phyloP scores from a whole-genome alignment of 1,140 invertebrate species.

The Pomacea maculata region DNA sequence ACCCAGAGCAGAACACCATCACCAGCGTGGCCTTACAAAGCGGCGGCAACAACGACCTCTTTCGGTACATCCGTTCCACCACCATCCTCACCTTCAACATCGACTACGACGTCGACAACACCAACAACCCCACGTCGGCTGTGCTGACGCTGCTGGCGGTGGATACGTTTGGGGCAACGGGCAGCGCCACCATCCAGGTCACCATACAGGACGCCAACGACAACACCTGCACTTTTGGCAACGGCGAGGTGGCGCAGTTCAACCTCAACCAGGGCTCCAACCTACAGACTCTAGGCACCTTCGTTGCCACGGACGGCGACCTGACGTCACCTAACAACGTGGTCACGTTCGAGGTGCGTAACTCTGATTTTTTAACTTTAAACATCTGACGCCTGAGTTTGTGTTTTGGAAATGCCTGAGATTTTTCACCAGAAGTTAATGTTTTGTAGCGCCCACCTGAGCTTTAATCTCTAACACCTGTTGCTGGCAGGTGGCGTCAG shows the following conservation, averaged over 20 bases:
- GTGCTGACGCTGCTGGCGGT: slow-evolving; percentile 26
- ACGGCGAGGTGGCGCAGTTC: slow-evolving; percentile 6
- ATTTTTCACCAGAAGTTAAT: no score
- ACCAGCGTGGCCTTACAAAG: slow-evolving; percentile 9
- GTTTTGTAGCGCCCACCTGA: no score
- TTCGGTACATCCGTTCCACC: slow-evolving; percentile 9
- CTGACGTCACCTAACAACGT: slow-evolving; percentile 33
- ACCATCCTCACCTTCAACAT: slow-evolving; percentile 29
- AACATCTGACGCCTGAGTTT: no score
- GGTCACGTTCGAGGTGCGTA: neutral
- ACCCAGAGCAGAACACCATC: slow-evolving; percentile 30
- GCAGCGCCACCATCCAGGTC: slow-evolving; percentile 19
- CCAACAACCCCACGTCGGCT: slow-evolving; percentile 11
- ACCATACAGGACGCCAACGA: slow-evolving; percentile 31
- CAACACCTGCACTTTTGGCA: slow-evolving; percentile 25
- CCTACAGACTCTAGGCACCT: slow-evolving; percentile 12
- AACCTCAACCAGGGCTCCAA: slow-evolving; percentile 16
- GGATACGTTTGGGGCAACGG: slow-evolving; percentile 17
- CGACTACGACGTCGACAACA: slow-evolving; percentile 33
- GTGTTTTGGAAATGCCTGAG: no score
- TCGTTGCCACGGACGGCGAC: slow-evolving; percentile 26
- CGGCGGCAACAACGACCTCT: slow-evolving; percentile 27
- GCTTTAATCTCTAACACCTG: no score
- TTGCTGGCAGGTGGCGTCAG: neutral
- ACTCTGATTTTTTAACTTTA: no score